A percentile compares a stretch with the other conserved stretches of the same genome.
Evolutionary conservation across 2,797 vertebrate genomes (phyloP).

Genomic region (Cyprinella venusta): DNA sequence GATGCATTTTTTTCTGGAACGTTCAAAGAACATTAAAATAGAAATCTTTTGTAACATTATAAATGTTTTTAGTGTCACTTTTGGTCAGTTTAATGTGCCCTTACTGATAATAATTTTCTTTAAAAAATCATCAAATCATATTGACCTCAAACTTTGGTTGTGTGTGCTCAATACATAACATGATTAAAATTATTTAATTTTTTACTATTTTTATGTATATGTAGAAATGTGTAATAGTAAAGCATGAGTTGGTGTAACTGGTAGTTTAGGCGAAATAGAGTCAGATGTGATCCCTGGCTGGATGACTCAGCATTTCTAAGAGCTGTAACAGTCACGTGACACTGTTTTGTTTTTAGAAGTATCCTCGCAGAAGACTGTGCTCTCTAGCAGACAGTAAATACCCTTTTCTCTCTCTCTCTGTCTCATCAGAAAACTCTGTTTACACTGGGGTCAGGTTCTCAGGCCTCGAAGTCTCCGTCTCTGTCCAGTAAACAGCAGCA

Average conservation of each 20-base stretch:
- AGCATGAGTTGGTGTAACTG: background rate
- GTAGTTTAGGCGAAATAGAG: background rate
- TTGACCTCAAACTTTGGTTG: background rate
- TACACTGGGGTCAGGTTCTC: conserved; percentile 85
- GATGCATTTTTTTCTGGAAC: background rate
- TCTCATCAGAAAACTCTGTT: conserved; percentile 90
- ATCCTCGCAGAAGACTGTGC: conserved; percentile 28
- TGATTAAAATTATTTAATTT: background rate
- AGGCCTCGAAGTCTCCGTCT: conserved; percentile 94
- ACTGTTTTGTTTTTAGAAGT: conserved; percentile 17
- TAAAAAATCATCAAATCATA: background rate
- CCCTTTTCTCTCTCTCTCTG: background rate
- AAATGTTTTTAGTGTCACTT: background rate
- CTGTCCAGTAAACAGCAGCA: conserved; percentile 95
- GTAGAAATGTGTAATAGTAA: background rate
- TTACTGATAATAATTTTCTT: background rate
- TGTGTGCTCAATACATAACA: background rate
- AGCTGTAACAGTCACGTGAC: conserved; percentile 37
- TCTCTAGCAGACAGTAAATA: background rate
- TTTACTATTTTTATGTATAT: background rate
- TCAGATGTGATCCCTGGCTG: background rate
- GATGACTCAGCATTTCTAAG: conserved; percentile 10
- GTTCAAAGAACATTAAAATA: background rate
- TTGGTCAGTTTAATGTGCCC: background rate
- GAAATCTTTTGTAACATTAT: background rate